Percentiles rank a stretch among this genome's conserved stretches.
Evolutionary conservation across 2,797 vertebrate genomes (phyloP).

Genomic region (Ptychobarbus kaznakovi): DNA sequence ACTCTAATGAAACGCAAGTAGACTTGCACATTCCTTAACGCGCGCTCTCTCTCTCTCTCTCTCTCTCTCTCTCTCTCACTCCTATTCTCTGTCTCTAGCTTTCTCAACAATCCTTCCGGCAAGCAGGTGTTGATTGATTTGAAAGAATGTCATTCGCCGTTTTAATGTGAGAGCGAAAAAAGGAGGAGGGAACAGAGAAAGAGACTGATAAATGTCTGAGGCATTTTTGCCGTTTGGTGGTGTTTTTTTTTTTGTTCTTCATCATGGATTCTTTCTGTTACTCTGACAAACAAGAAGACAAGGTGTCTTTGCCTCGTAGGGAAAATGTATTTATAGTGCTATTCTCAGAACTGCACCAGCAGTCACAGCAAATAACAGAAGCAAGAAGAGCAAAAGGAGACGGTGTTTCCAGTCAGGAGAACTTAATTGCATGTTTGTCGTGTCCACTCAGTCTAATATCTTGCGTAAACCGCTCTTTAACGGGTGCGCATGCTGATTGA

Average conservation of each 20-base stretch:
- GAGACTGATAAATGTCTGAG: slow-evolving; percentile 46
- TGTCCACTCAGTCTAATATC: slow-evolving; percentile 18
- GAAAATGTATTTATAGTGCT: slow-evolving; percentile 70
- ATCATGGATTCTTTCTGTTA: slow-evolving; percentile 63
- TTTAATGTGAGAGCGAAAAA: slow-evolving; percentile 58
- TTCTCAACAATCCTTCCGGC: slow-evolving; percentile 57
- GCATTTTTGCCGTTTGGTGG: slow-evolving; percentile 35
- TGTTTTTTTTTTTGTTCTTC: slow-evolving; percentile 25
- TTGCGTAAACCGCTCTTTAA: not conserved
- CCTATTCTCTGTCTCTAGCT: slow-evolving; percentile 22
- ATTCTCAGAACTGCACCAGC: slow-evolving; percentile 62
- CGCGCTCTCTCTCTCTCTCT: slow-evolving; percentile 16
- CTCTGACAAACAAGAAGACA: slow-evolving; percentile 67
- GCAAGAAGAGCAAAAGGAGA: slow-evolving; percentile 58
- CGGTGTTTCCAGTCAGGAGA: slow-evolving; percentile 66
- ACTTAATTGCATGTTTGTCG: slow-evolving; percentile 70
- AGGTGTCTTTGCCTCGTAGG: slow-evolving; percentile 62
- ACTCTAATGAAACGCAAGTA: slow-evolving; percentile 62
- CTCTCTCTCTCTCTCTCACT: slow-evolving; percentile 25
- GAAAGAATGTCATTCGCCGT: slow-evolving; percentile 61
- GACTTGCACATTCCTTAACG: slow-evolving; percentile 45
- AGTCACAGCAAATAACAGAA: slow-evolving; percentile 50
- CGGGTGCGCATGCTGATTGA: not conserved
- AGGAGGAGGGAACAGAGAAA: slow-evolving; percentile 22
- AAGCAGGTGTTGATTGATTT: slow-evolving; percentile 71